Conservation (phyloP, 2,113 vertebrate genomes). For the Stomatorhinus ivindoensis region DNA sequence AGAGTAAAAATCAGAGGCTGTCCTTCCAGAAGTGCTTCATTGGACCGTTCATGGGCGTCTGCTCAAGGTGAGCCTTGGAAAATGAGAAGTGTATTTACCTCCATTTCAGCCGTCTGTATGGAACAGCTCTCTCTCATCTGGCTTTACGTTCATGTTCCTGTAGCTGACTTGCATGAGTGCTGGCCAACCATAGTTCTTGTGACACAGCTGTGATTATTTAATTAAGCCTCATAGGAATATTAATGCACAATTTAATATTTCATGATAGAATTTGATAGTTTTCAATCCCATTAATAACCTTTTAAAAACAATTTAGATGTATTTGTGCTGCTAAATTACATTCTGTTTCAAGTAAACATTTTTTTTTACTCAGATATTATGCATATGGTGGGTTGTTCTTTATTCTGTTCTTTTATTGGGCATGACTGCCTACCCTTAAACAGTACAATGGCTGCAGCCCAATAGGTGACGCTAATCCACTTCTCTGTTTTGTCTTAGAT, state of each 20-base stretch:
- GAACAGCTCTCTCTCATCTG: background rate
- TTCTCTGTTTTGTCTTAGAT: conserved; percentile 36
- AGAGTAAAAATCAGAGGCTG: conserved; percentile 49
- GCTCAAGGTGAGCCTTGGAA: conserved; percentile 48
- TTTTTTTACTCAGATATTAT: too few relatives aligned
- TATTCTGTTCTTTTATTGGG: background rate
- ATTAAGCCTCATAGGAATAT: background rate
- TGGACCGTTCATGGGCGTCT: conserved; percentile 51
- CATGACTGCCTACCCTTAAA: too few relatives aligned
- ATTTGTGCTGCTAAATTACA: background rate
- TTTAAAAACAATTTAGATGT: background rate
- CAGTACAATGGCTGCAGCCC: too few relatives aligned
- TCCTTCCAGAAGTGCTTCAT: conserved; percentile 58
- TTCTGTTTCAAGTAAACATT: too few relatives aligned
- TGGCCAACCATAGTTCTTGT: background rate
- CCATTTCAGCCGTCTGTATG: background rate
- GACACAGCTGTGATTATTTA: background rate
- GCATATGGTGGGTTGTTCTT: background rate
- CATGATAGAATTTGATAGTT: background rate
- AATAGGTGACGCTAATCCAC: background rate
- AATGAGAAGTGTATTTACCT: background rate
- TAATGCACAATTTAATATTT: background rate
- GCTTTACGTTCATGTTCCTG: background rate
- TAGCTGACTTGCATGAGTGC: background rate
- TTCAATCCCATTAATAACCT: background rate